Conservation (phyloP, 2,113 vertebrate genomes). For the Eupsittula cactorum region DNA sequence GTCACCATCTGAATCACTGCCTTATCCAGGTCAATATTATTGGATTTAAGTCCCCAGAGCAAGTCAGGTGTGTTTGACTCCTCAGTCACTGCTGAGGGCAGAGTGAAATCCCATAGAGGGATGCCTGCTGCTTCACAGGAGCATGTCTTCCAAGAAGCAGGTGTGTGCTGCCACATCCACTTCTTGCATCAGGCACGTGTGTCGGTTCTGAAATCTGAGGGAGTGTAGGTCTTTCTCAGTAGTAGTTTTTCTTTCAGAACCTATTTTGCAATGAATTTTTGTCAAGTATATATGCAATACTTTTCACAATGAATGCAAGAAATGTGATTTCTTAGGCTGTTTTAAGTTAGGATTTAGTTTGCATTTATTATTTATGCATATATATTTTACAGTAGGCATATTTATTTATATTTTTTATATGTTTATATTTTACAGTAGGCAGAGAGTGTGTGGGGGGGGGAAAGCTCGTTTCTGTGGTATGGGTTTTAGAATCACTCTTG, state of each 20-base stretch:
- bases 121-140: not conserved
- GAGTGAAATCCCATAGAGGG: not conserved
- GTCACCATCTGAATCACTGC: not conserved
- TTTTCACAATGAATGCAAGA: not conserved
- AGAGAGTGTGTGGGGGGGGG: not conserved
- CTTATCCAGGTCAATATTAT: not conserved
- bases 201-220: not conserved
- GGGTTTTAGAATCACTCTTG: not conserved
- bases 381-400: not conserved
- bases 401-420: not conserved
- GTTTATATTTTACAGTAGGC: not conserved
- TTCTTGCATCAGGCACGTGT: rapidly evolving
- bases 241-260: not conserved
- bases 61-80: not conserved
- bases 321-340: not conserved
- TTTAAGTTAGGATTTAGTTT: not conserved
- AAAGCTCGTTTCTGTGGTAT: not conserved
- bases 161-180: rapidly evolving
- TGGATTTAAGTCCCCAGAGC: not conserved
- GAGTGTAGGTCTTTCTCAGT: not conserved
- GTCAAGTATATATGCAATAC: not conserved
- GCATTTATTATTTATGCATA: not conserved
- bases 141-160: no score
- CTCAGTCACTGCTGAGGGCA: not conserved
- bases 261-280: not conserved